These are phyloP conservation scores for Xanthorhoe designata DNA, from an alignment of 2,888 invertebrate genomes.

Conservation along the genomic window DNA sequence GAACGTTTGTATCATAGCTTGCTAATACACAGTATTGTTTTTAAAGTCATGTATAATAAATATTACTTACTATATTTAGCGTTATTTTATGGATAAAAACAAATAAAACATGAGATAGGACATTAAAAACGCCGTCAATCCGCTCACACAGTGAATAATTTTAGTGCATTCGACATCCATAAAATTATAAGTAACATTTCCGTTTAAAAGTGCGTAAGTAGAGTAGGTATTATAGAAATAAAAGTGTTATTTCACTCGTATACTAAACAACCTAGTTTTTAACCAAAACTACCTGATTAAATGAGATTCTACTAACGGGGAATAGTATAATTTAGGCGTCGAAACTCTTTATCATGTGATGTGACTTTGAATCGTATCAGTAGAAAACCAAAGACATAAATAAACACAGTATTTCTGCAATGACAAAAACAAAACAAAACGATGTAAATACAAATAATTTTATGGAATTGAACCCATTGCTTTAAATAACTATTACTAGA, in stretches of 20 bases:
- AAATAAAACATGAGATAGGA: neutral
- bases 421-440: neutral
- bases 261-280: too few relatives aligned
- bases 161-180: neutral
- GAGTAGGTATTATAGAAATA: constrained; percentile 1
- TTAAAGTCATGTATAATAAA: too few relatives aligned
- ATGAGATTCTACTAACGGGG: too few relatives aligned
- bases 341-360: too few relatives aligned
- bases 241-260: neutral
- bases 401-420: neutral
- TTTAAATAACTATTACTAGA: neutral
- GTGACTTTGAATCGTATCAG: neutral
- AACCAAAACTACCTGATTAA: too few relatives aligned
- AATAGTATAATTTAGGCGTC: too few relatives aligned
- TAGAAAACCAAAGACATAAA: too few relatives aligned
- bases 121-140: constrained; percentile 1
- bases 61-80: too few relatives aligned
- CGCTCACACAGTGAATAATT: neutral
- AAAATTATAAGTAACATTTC: neutral
- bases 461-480: neutral
- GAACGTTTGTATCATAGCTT: too few relatives aligned
- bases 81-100: too few relatives aligned
- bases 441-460: neutral
- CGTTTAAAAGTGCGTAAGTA: neutral
- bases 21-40: too few relatives aligned